Percentiles rank a stretch among this genome's conserved stretches.
Evolutionary conservation across 2,113 vertebrate species (phyloP).

Genomic region (Menidia beryllina): DNA sequence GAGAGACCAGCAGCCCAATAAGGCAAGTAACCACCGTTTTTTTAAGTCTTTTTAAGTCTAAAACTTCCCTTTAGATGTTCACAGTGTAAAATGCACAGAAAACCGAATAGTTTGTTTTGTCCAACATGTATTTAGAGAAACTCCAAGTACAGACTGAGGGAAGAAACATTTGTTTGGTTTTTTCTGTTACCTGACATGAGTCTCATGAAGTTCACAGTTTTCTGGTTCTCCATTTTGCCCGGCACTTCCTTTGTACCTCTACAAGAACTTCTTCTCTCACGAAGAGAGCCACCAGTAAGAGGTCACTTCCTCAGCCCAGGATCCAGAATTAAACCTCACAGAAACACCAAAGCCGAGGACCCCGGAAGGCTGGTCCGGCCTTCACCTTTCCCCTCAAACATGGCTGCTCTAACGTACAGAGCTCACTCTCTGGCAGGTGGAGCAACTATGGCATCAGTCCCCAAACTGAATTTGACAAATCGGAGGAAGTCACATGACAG

Average conservation of each 20-base stretch:
- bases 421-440: constrained; percentile 18
- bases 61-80: background rate
- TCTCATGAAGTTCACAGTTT: constrained; percentile 46
- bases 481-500: constrained; percentile 73
- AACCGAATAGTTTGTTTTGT: background rate
- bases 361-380: background rate
- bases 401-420: no score
- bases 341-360: background rate
- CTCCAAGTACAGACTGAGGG: background rate
- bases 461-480: constrained; percentile 12
- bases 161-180: background rate
- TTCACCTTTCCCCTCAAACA: background rate
- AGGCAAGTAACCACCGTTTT: background rate
- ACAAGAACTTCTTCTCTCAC: no score
- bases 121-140: background rate
- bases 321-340: background rate
- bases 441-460: constrained; percentile 7
- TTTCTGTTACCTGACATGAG: constrained; percentile 74
- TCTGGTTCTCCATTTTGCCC: constrained; percentile 54
- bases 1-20: background rate
- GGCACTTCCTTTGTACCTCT: constrained; percentile 34
- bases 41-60: background rate
- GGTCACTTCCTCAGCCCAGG: constrained; percentile 27
- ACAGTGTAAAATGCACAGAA: background rate
- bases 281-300: no score